A percentile compares a stretch with the other conserved stretches of the same genome.
phyloP scores from a whole-genome alignment of 2,888 invertebrate species.

The Terebella lapidaria region DNA sequence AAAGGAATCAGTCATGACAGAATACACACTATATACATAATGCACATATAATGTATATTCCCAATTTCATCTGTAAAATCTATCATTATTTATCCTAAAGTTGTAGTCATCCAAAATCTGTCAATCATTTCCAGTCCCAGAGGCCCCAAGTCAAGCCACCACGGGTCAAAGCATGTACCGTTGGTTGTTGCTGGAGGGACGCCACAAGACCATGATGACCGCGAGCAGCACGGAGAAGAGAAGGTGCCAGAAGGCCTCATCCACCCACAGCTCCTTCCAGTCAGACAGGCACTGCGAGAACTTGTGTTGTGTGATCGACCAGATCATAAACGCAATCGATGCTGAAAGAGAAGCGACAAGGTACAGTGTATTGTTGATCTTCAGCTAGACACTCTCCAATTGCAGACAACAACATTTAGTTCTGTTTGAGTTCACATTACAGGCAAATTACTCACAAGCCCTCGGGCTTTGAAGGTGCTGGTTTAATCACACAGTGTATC shows the following conservation, averaged over 20 bases:
- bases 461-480: too few relatives aligned
- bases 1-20: too few relatives aligned
- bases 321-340: constrained; percentile 87
- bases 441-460: too few relatives aligned
- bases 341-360: constrained; percentile 55
- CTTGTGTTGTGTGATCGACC: constrained; percentile 77
- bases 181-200: constrained; percentile 93
- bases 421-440: too few relatives aligned
- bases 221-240: constrained; percentile 80
- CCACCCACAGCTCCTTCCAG: constrained; percentile 79
- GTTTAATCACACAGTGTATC: too few relatives aligned
- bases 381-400: neutral
- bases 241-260: constrained; percentile 93
- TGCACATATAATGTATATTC: too few relatives aligned
- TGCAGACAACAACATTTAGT: neutral
- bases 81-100: too few relatives aligned
- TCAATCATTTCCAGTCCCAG: too few relatives aligned
- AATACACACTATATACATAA: neutral
- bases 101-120: too few relatives aligned
- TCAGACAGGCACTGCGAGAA: constrained; percentile 65
- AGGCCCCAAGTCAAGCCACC: constrained; percentile 2
- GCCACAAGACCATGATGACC: constrained; percentile 91
- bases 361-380: neutral
- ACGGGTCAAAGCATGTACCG: too few relatives aligned
- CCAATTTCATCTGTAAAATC: too few relatives aligned